phyloP scores from a whole-genome alignment of 2,113 vertebrate species.

The Thalassarche chlororhynchos region DNA sequence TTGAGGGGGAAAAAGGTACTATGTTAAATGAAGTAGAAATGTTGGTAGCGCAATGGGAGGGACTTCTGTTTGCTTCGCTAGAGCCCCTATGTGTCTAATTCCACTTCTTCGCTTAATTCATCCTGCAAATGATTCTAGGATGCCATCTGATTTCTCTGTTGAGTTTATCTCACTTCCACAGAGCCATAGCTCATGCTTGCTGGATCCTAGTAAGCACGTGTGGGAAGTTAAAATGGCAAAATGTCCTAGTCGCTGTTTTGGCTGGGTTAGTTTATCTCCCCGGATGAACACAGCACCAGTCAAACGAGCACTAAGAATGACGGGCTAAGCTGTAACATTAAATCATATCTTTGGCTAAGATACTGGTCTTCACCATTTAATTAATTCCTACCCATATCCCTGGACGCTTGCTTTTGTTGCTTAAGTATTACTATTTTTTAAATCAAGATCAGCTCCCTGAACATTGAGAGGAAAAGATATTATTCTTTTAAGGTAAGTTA shows the following conservation, averaged over 20 bases:
- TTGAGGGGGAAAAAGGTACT: neutral
- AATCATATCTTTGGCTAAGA: neutral
- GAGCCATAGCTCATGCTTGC: neutral
- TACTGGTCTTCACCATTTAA: neutral
- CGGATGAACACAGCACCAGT: neutral
- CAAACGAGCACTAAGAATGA: neutral
- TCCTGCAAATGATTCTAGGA: neutral
- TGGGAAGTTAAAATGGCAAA: neutral
- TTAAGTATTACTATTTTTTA: neutral
- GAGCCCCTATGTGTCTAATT: neutral
- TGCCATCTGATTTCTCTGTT: neutral
- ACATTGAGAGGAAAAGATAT: neutral
- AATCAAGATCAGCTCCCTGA: neutral
- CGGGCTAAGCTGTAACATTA: neutral
- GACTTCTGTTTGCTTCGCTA: neutral
- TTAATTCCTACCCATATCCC: neutral
- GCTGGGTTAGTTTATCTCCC: neutral
- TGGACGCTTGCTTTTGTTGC: neutral
- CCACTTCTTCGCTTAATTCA: neutral
- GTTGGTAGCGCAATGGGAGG: neutral
- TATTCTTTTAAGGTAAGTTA: neutral
- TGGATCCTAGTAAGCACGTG: neutral
- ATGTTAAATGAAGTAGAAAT: neutral
- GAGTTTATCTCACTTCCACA: neutral
- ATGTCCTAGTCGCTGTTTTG: neutral